Evolutionary conservation across 30 jellyfish, hydroid and myxozoan genomes (phyloP).

Genomic region (Nemopilema nomurai): DNA sequence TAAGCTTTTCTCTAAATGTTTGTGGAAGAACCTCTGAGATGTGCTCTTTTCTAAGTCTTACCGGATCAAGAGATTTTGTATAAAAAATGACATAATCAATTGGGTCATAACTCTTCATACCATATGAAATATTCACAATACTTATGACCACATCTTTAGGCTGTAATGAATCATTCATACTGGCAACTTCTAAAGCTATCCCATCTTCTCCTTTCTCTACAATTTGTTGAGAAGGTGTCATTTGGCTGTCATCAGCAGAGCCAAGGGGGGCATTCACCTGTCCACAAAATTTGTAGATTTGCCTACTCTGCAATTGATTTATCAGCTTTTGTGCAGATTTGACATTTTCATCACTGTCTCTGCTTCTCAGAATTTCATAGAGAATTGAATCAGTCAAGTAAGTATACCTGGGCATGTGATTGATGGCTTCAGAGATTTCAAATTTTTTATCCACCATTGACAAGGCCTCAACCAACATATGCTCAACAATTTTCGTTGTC

Average conservation of each 20-base stretch:
- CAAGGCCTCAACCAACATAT: conserved; percentile 76
- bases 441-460: conserved; percentile 51
- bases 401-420: conserved; percentile 57
- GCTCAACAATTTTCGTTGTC: conserved; percentile 71
- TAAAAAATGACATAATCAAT: conserved; percentile 54
- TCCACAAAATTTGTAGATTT: conserved; percentile 70
- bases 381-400: conserved; percentile 68
- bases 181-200: conserved; percentile 60
- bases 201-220: conserved; percentile 21
- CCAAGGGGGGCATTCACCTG: conserved; percentile 36
- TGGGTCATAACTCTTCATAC: conserved; percentile 60
- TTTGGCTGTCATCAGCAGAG: not conserved
- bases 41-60: conserved; percentile 44
- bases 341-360: conserved; percentile 17
- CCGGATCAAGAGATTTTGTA: conserved; percentile 50
- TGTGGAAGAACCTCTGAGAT: conserved; percentile 68
- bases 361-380: conserved; percentile 50
- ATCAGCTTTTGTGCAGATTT: conserved; percentile 36
- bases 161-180: not conserved
- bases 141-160: conserved; percentile 52
- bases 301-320: conserved; percentile 31
- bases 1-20: conserved; percentile 54
- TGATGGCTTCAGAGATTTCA: conserved; percentile 41
- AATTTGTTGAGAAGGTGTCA: conserved; percentile 24
- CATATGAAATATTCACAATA: conserved; percentile 46